phyloP scores from a whole-genome alignment of 2,113 vertebrate genomes.

The Fregetta grallaria region DNA sequence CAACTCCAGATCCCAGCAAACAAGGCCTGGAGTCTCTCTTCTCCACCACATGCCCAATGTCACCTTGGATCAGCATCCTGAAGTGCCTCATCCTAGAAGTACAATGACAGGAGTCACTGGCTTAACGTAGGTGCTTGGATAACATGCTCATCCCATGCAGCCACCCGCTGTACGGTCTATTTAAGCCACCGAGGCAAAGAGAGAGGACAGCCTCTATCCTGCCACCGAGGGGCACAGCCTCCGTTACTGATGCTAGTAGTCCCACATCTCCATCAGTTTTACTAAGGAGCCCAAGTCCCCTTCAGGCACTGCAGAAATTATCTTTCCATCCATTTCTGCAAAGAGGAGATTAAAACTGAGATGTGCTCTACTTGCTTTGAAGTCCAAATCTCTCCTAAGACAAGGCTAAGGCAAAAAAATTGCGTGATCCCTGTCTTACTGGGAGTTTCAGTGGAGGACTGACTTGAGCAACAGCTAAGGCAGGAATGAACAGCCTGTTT shows the following conservation, averaged over 20 bases:
- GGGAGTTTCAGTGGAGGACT: not conserved
- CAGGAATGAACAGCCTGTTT: not conserved
- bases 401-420: not conserved
- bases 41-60: not conserved
- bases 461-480: not conserved
- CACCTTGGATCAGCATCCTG: not conserved
- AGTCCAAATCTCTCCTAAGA: not conserved
- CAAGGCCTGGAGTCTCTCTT: not conserved
- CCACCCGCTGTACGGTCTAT: accelerated
- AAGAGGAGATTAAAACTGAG: not conserved
- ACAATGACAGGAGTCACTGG: not conserved
- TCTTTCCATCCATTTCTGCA: not conserved
- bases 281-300: not conserved
- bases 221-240: not conserved
- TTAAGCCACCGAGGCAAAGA: not conserved
- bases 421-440: not conserved
- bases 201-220: not conserved
- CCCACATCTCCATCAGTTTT: not conserved
- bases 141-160: not conserved
- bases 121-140: not conserved
- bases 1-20: not conserved
- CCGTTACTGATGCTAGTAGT: not conserved
- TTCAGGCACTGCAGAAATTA: not conserved
- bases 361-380: not conserved
- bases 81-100: not conserved